Evolutionary conservation across 2,113 vertebrate species (phyloP).

Genomic region (Heliornis fulica): DNA sequence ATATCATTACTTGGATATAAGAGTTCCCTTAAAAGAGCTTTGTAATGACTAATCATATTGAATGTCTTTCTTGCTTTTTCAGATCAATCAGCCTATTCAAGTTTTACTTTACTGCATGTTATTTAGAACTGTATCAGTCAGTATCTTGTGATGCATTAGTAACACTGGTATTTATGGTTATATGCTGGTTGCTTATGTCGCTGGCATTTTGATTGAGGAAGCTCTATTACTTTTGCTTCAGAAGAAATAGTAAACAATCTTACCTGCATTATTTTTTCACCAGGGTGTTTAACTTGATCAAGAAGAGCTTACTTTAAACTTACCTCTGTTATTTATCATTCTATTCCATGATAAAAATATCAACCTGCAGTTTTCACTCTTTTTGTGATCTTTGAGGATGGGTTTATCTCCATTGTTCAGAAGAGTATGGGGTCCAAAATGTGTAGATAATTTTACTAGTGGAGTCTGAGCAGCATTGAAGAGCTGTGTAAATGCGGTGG

Average conservation of each 20-base stretch:
- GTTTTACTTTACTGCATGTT: background rate
- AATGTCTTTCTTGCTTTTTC: background rate
- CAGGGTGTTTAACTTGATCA: background rate
- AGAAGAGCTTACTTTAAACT: background rate
- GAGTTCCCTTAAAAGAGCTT: background rate
- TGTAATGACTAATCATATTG: background rate
- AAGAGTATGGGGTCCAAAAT: background rate
- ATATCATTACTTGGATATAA: background rate
- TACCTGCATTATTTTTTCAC: background rate
- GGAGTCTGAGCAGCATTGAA: background rate
- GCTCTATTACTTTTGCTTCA: background rate
- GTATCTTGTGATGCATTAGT: background rate
- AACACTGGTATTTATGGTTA: background rate
- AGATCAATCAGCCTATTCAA: background rate
- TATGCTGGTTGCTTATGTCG: background rate
- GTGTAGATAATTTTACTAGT: background rate
- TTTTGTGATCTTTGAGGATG: background rate
- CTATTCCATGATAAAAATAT: background rate
- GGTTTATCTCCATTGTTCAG: background rate
- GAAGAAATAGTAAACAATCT: background rate
- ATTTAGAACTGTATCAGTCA: background rate
- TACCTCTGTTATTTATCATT: background rate
- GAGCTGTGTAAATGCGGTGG: background rate
- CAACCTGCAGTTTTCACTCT: background rate
- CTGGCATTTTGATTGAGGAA: background rate